Evolutionary conservation across 1,140 invertebrate genomes (phyloP), one percentile per base, ranked within the genome.

Genomic region (Cotesia chilonis): DNA sequence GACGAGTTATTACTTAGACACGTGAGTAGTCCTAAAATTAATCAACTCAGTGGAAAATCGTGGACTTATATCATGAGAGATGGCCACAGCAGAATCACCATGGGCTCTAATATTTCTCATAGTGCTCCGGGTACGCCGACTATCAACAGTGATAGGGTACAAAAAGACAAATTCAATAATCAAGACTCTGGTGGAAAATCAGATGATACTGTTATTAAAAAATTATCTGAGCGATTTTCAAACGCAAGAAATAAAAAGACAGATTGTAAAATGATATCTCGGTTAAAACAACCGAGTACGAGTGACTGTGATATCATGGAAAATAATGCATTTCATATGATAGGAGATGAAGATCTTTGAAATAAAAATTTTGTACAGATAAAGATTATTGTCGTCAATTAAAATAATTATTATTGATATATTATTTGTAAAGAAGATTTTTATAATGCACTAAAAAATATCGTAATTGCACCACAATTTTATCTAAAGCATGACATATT

Each of bases 1-100:
- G 95, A 98, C 84, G 96, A 99, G 84, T 87, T 99, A 74, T 89
- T 98, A 76, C 88, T 94, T 76, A 95, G 95, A 85, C 94, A 93
- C 82, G 89, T 90, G 80, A 90, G 91, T 74, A 84, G 4, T 68
- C 78, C 60, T 77, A 80, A 66, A 75, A 80, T 68, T 35, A 68
- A 59, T 71, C 77, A 79, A 10, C 70, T 73, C 47, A 59, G 77
- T 6, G 77, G 71, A 38, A 87, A 86, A 75, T 74, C 83, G 0
- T 90, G 89, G 86, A 88, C 83, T 20, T 91, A 90, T 74, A 83
- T 90, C 77, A 88, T 85, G 79, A 83, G 89, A 77, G 88, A 91
- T 80, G 90, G 89, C 0, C 87, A 88, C 63, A 88, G 82, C 77
- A 81, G 83, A 71, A 79, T 83, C 7, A 75, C 83, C 0, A 80